Evolutionary conservation across 2,113 vertebrate genomes (phyloP).

Genomic region (Oreotrochilus melanogaster): DNA sequence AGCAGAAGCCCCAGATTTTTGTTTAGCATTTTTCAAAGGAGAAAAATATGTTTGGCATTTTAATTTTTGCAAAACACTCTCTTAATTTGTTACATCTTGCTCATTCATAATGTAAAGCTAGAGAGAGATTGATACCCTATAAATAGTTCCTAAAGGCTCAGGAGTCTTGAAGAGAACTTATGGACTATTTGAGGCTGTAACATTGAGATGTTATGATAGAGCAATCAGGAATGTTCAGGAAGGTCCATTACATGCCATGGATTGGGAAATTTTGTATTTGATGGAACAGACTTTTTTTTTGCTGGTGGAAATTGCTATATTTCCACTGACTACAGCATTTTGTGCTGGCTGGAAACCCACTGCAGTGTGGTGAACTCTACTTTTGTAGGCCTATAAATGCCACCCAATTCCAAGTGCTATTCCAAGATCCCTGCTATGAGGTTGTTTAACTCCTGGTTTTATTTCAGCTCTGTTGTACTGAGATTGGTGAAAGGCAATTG

Average conservation of each 20-base stretch:
- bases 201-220: background rate
- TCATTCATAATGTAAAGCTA: constrained; percentile 26
- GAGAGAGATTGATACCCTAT: background rate
- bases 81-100: constrained; percentile 48
- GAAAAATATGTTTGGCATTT: constrained; percentile 62
- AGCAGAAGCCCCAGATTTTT: constrained; percentile 59
- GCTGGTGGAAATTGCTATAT: background rate
- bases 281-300: background rate
- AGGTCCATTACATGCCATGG: background rate
- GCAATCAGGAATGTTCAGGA: background rate
- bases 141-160: background rate
- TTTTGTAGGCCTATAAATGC: background rate
- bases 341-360: background rate
- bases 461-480: background rate
- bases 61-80: constrained; percentile 43
- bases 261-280: background rate
- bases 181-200: background rate
- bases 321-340: background rate
- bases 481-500: background rate
- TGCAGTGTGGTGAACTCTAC: background rate
- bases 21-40: constrained; percentile 34
- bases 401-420: too few species aligned
- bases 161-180: background rate
- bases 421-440: background rate
- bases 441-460: background rate